Percentiles rank a stretch among this genome's conserved stretches.
These are phyloP conservation scores for mouse (Mus musculus) DNA, from an alignment of 2,113 vertebrate genomes.

Conservation along the genomic window GRCm39 chr5:4705501-4706000, in stretches of 20 bases:
- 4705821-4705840: not conserved
- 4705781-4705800: not conserved
- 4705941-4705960: not conserved
- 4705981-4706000: not conserved
- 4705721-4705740: not conserved
- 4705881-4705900: not conserved
- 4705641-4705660: not conserved
- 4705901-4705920: conserved; percentile 38
- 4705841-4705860: not conserved
- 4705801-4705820: not conserved
- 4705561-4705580: no score
- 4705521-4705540: conserved; percentile 34
- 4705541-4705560: not conserved
- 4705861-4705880: not conserved
- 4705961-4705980: not conserved
- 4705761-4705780: conserved; percentile 15
- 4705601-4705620: no score
- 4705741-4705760: conserved; percentile 37
- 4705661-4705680: not conserved
- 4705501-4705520: no score
- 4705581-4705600: no score
- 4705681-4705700: not conserved
- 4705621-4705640: no score
- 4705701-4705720: not conserved
- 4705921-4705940: conserved; percentile 26